phyloP scores from a whole-genome alignment of 2,113 vertebrate species.

The Myotis yumanensis region DNA sequence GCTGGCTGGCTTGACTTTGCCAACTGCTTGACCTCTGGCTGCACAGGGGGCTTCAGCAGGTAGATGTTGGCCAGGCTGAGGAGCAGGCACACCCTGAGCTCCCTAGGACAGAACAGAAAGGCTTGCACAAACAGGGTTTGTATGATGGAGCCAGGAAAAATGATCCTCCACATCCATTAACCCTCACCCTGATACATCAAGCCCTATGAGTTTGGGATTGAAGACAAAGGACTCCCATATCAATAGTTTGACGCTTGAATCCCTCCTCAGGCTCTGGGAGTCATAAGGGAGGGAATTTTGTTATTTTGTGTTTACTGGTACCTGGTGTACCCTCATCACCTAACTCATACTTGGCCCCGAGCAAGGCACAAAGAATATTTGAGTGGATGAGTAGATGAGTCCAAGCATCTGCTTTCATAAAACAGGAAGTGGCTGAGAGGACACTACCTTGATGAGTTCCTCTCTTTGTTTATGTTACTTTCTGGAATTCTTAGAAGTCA shows the following conservation, averaged over 20 bases:
- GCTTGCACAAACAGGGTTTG: constrained; percentile 12
- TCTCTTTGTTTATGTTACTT: constrained; percentile 17
- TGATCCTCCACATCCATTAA: background rate
- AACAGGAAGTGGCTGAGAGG: background rate
- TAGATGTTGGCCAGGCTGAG: constrained; percentile 36
- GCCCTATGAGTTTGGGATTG: background rate
- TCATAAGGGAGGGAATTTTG: background rate
- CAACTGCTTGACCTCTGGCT: constrained; percentile 57
- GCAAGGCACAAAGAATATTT: background rate
- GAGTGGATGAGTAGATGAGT: background rate
- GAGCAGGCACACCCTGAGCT: background rate
- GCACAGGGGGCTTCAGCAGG: constrained; percentile 62
- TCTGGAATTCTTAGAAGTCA: constrained; percentile 1
- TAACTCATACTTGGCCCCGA: background rate
- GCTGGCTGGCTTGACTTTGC: constrained; percentile 60
- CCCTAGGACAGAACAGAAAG: constrained; percentile 8
- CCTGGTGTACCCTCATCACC: background rate
- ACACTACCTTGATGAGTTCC: background rate
- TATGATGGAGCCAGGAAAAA: background rate
- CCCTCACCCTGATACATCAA: background rate
- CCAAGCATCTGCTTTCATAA: background rate
- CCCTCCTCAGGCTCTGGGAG: background rate
- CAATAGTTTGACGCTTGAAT: background rate
- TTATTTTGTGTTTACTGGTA: constrained; percentile 25
- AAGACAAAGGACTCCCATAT: background rate